Percentiles rank a stretch among this genome's conserved stretches.
Conservation (phyloP, 1,140 invertebrate genomes). For the Drosophila kurseongensis region DNA sequence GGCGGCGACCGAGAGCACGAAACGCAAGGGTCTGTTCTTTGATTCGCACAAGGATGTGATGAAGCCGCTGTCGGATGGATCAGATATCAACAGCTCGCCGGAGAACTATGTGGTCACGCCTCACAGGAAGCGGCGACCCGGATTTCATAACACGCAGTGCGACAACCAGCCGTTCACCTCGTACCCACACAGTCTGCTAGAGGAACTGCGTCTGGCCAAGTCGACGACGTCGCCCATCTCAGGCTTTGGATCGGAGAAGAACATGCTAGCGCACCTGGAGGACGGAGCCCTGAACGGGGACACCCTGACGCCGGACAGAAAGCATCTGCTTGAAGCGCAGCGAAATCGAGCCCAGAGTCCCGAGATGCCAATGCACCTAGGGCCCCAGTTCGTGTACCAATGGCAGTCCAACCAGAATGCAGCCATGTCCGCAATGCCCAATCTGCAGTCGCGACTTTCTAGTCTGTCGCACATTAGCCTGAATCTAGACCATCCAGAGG, state of each 20-base stretch:
- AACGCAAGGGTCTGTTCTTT: constrained; percentile 88
- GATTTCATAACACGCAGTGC: constrained; percentile 93
- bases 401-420: constrained; percentile 80
- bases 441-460: constrained; percentile 75
- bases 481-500: constrained; percentile 61
- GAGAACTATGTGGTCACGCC: constrained; percentile 93
- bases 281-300: constrained; percentile 64
- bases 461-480: constrained; percentile 72
- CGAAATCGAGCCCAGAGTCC: constrained; percentile 69
- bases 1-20: constrained; percentile 85
- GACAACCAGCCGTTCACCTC: constrained; percentile 94
- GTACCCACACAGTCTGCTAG: constrained; percentile 89
- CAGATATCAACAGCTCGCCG: constrained; percentile 88
- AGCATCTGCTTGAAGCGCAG: constrained; percentile 62
- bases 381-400: constrained; percentile 77
- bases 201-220: constrained; percentile 86
- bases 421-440: constrained; percentile 70
- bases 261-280: constrained; percentile 68
- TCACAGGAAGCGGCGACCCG: constrained; percentile 92
- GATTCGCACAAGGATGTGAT: constrained; percentile 87
- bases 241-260: constrained; percentile 72
- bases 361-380: constrained; percentile 69
- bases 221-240: constrained; percentile 81
- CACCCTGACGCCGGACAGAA: constrained; percentile 63
- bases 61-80: constrained; percentile 87